Evolutionary conservation across 2,888 invertebrate species (phyloP), one percentile per base, ranked within the genome.

Genomic region (Mimumesa dahlbomi): DNA sequence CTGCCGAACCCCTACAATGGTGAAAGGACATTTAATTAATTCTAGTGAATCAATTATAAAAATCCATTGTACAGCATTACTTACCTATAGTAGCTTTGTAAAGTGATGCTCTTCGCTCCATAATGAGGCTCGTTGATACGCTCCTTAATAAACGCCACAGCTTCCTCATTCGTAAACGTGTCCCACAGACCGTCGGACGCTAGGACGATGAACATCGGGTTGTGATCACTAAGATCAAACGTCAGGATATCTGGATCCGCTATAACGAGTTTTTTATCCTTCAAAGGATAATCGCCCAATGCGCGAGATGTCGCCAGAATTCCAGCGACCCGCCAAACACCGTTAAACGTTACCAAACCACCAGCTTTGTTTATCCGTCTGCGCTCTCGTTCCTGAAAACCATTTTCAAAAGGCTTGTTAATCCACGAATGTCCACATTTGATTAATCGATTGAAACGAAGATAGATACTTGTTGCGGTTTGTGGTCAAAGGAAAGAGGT

Each of bases 161-260:
- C 98, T 90, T 98, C 98, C 88, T 98, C 97, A 90, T 98, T 98
- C 42, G 94, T 92, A 88, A 98, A 97, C 16, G 97, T 97, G 88
- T 98, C 98, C 98, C 98, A 98, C 29, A 98, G 91, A 1, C 98
- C 98, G 91, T 98, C 98, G 0, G 97, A 96, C 11, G 98, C 98
- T 64, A 98, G 91, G 70, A 98, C 94, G 79, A 98, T 90, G 90
- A 98, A 98, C 91, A 94, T 93, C 0, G 97, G 97, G 85, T 94
- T 94, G 85, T 96, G 94, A 89, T 97, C 95, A 64, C 92, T 92
- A 63, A 98, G 91, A 90, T 98, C 95, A 87, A 98, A 98, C 25
- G 97, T 95, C 81, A 97, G 91, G 79, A 98, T 96, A 88, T 98
- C 98, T 5, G 98, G 98, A 89, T 98, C 97, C 2, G 98, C 98